These are phyloP conservation scores for Sylvicola cinctus DNA, from an alignment of 2,888 invertebrate genomes.

Conservation along the genomic window DNA sequence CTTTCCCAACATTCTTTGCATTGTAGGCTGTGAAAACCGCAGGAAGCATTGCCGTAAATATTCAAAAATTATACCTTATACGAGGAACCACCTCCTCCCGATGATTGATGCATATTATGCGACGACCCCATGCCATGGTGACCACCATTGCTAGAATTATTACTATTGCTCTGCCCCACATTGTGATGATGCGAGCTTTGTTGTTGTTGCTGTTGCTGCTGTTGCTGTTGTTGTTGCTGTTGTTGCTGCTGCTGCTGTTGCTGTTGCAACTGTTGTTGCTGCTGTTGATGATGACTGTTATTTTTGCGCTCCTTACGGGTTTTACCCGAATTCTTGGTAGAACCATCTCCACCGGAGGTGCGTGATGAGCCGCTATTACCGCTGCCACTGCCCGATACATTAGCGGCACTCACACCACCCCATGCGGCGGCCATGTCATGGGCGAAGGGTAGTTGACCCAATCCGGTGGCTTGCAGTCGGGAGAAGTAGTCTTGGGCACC, in stretches of 20 bases:
- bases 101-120: no score
- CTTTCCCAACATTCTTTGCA: no score
- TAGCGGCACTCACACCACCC: conserved; percentile 25
- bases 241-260: conserved; percentile 4
- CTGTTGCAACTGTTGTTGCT: conserved; percentile 1
- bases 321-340: conserved; percentile 11
- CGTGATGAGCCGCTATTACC: conserved; percentile 12
- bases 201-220: conserved; percentile 1
- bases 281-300: conserved; percentile 1
- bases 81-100: background rate
- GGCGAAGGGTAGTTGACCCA: conserved; percentile 46
- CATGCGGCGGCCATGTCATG: conserved; percentile 40
- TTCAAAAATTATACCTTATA: background rate
- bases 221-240: conserved; percentile 3
- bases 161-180: background rate
- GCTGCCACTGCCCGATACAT: conserved; percentile 11
- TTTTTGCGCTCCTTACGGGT: conserved; percentile 12
- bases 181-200: background rate
- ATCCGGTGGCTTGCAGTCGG: conserved; percentile 58
- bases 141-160: background rate
- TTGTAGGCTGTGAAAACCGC: no score
- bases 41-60: background rate
- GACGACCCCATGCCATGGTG: background rate
- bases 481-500: conserved; percentile 67
- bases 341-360: no score